Evolutionary conservation across 2,113 vertebrate genomes (phyloP), one percentile per base, ranked within the genome.

Genomic region (Otis tarda): DNA sequence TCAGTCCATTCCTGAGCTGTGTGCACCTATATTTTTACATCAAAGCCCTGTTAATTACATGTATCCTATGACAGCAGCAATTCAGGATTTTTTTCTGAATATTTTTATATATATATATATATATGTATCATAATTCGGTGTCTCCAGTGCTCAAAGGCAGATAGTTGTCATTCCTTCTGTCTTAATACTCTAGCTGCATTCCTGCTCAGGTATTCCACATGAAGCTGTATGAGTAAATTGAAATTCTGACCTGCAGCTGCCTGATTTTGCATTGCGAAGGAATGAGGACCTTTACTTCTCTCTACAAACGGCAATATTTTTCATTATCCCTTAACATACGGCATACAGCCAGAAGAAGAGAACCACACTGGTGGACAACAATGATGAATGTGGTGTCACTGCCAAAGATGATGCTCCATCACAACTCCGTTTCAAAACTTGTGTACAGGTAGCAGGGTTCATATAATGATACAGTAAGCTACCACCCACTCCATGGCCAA

Each of bases 161-260:
- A 93, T 73, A 87, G 61, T 63, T 80, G 91, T 68, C 57, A 49
- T 90, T 90, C 90, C 83, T 96, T 94, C 87, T 94, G 52, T 95
- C 90, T 82, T 75, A 91, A 59, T 63, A 55, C 7, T 15, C 4
- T 41, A 60, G 59, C 94, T 96, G 89, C 82, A 86, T 85, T 91
- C 64, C 90, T 92, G 50, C 86, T 98, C 97, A 93, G 69, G 91
- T 95, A 98, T 98, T 98, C 97, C 82, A 92, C 73, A 90, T 88
- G 70, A 81, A 81, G 61, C 91, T 97, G 33, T n/a, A 43, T 52
- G 56, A 80, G 77, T 94, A 75, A 93, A 95, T 98, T 95, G 94
- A 97, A 96, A 97, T 98, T 98, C 97, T 91, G 69, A 82, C 95
- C 95, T 92, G 82, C 52, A 90, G 91, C 94, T 90, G 77, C 77